Evolutionary conservation across 1,140 invertebrate genomes (phyloP).

Genomic region (Bactericera cockerelli): DNA sequence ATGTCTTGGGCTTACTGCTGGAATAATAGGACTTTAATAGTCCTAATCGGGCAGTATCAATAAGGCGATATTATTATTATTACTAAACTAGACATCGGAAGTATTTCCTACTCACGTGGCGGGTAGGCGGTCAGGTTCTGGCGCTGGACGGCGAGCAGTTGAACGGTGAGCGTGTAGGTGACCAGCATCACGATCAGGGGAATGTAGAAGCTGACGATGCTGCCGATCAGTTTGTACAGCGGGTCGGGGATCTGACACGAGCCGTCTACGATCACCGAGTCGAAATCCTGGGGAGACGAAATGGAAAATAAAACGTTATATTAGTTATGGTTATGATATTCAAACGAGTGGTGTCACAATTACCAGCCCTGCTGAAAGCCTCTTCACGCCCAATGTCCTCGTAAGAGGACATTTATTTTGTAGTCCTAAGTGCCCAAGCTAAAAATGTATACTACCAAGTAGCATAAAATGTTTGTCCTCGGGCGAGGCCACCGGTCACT

Average conservation of each 20-base stretch:
- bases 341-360: not conserved
- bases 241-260: conserved; percentile 74
- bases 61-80: too few species aligned
- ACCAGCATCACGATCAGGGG: conserved; percentile 86
- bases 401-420: too few species aligned
- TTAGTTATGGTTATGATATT: not conserved
- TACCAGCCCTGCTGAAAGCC: not conserved
- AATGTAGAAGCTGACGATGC: conserved; percentile 90
- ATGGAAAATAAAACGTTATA: conserved; percentile 11
- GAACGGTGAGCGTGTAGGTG: conserved; percentile 80
- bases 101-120: conserved; percentile 40
- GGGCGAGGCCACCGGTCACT: too few species aligned
- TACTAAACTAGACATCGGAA: too few species aligned
- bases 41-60: too few species aligned
- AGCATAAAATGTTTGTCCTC: too few species aligned
- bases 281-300: conserved; percentile 49
- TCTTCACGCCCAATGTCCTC: too few species aligned
- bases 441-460: too few species aligned
- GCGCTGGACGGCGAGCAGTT: conserved; percentile 56
- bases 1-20: too few species aligned
- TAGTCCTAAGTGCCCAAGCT: too few species aligned
- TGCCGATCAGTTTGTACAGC: conserved; percentile 79
- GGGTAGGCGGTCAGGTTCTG: conserved; percentile 39
- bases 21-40: too few species aligned
- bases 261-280: conserved; percentile 59